Conservation (phyloP, 1,140 invertebrate genomes). For the Aphis gossypii region DNA sequence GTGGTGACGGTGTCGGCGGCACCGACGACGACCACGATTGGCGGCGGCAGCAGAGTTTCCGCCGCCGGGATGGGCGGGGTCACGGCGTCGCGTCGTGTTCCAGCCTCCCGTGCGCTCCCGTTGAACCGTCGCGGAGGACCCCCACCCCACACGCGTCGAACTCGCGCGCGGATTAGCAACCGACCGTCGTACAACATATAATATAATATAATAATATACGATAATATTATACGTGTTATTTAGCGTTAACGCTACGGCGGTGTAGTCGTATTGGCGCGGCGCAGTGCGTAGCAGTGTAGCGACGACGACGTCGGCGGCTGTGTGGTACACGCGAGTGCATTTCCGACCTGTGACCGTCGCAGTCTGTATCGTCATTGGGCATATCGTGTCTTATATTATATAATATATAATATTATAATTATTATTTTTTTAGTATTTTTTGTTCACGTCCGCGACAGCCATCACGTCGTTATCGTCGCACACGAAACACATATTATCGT, state of each 20-base stretch:
- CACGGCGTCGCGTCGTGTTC: background rate
- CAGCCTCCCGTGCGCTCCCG: constrained; percentile 29
- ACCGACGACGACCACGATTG: background rate
- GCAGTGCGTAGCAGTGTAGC: background rate
- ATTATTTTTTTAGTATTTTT: too few relatives aligned
- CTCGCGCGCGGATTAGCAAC: background rate
- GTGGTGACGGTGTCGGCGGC: background rate
- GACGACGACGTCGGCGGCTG: too few relatives aligned
- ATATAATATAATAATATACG: background rate
- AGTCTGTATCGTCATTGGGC: too few relatives aligned
- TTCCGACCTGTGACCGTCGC: too few relatives aligned
- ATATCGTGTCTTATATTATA: too few relatives aligned
- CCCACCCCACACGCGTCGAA: background rate
- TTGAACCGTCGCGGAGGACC: background rate
- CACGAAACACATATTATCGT: too few relatives aligned
- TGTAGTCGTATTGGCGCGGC: background rate
- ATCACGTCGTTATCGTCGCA: too few relatives aligned
- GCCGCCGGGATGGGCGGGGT: constrained; percentile 15
- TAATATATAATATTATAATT: too few relatives aligned
- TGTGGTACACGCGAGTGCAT: too few relatives aligned
- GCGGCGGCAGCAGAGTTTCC: background rate
- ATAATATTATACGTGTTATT: background rate
- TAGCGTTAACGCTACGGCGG: background rate
- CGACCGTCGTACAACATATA: background rate
- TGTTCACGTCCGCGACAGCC: too few relatives aligned